Evolutionary conservation across 1,140 invertebrate species (phyloP).

Genomic region (Asobara japonica): DNA sequence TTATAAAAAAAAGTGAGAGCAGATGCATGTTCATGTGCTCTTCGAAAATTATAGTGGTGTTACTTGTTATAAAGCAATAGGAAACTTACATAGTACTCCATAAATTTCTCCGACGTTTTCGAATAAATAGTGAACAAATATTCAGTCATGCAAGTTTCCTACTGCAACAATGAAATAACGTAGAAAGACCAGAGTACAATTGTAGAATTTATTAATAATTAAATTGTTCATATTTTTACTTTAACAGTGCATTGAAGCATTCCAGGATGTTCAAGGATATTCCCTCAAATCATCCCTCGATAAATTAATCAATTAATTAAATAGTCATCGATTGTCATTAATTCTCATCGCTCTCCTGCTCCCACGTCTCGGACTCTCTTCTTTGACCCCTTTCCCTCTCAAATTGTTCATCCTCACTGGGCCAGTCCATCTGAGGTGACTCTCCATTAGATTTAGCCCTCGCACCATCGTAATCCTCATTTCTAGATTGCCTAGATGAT

Average conservation of each 20-base stretch:
- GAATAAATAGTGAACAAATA: no score
- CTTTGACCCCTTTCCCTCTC: conserved; percentile 32
- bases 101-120: no score
- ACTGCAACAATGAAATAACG: no score
- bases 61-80: no score
- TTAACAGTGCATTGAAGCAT: not conserved
- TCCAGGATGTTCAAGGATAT: not conserved
- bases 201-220: conserved; percentile 29
- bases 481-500: conserved; percentile 21
- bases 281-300: not conserved
- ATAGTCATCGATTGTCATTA: conserved; percentile 33
- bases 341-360: conserved; percentile 52
- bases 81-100: no score
- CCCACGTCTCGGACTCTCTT: conserved; percentile 50
- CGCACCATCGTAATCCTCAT: conserved; percentile 18
- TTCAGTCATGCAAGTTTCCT: no score
- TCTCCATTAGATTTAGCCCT: conserved; percentile 43
- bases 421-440: conserved; percentile 43
- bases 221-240: conserved; percentile 12
- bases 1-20: no score
- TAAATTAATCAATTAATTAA: not conserved
- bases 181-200: conserved; percentile 15
- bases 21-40: no score
- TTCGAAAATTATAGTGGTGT: no score
- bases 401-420: conserved; percentile 47